phyloP scores from a whole-genome alignment of 1,140 invertebrate genomes.

The Plutomurus gul region DNA sequence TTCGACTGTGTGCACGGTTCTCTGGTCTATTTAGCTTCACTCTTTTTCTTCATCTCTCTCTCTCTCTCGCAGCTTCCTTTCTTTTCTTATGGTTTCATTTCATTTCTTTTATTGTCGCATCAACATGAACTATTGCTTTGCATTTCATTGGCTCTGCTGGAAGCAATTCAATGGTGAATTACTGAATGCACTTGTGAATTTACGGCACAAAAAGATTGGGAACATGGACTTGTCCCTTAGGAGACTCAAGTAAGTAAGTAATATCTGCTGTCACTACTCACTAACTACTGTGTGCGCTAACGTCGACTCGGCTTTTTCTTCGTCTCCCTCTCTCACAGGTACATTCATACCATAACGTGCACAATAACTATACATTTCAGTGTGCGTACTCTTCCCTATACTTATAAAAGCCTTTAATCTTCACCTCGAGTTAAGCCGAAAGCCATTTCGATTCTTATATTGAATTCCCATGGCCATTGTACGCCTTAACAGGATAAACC shows the following conservation, averaged over 20 bases:
- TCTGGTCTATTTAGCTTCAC: background rate
- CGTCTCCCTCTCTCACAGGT: background rate
- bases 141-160: conserved; percentile 25
- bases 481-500: background rate
- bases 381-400: background rate
- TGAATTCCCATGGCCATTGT: background rate
- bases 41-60: background rate
- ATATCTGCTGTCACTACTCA: conserved; percentile 14
- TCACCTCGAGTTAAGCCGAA: conserved; percentile 10
- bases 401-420: conserved; percentile 16
- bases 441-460: background rate
- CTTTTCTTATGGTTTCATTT: conserved; percentile 5
- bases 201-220: conserved; percentile 9
- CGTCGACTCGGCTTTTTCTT: background rate
- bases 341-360: too few relatives aligned
- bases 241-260: conserved; percentile 17
- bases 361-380: too few relatives aligned
- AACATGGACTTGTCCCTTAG: conserved; percentile 2
- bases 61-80: too few relatives aligned
- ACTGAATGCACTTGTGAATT: conserved; percentile 27
- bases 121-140: conserved; percentile 6
- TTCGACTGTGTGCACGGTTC: background rate
- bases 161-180: conserved; percentile 16
- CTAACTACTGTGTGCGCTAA: background rate
- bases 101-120: background rate